A percentile compares a stretch with the other conserved stretches of the same genome.
phyloP scores from a whole-genome alignment of 2,113 vertebrate genomes.

The Dendropsophus ebraccatus region DNA sequence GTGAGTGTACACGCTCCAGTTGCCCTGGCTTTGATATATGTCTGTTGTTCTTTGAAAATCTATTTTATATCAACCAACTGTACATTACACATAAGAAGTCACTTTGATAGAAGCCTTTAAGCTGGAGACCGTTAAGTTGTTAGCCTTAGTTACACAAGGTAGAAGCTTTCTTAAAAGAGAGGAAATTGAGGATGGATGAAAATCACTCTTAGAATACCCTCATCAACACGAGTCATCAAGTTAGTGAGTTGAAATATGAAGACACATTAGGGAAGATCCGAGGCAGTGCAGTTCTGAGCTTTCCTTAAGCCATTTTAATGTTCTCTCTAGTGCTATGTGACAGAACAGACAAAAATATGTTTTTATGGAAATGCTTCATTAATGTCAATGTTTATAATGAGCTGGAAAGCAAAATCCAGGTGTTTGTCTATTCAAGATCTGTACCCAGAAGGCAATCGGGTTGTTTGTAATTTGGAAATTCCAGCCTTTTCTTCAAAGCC shows the following conservation, averaged over 20 bases:
- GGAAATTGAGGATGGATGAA: conserved; percentile 19
- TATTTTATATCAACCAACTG: background rate
- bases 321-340: background rate
- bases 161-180: conserved; percentile 1
- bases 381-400: conserved; percentile 13
- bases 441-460: background rate
- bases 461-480: conserved; percentile 16
- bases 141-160: background rate
- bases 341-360: background rate
- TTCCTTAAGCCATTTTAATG: background rate
- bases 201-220: background rate
- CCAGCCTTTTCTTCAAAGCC: conserved; percentile 6
- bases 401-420: conserved; percentile 12
- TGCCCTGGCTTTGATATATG: background rate
- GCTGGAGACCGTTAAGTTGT: background rate
- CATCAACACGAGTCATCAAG: conserved; percentile 21
- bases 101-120: background rate
- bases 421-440: conserved; percentile 2
- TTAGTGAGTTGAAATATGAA: background rate
- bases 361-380: background rate
- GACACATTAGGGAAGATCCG: background rate
- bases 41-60: background rate
- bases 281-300: background rate
- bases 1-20: background rate
- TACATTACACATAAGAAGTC: background rate